Conservation (phyloP, 2,113 vertebrate genomes). For the Nettapus auritus region DNA sequence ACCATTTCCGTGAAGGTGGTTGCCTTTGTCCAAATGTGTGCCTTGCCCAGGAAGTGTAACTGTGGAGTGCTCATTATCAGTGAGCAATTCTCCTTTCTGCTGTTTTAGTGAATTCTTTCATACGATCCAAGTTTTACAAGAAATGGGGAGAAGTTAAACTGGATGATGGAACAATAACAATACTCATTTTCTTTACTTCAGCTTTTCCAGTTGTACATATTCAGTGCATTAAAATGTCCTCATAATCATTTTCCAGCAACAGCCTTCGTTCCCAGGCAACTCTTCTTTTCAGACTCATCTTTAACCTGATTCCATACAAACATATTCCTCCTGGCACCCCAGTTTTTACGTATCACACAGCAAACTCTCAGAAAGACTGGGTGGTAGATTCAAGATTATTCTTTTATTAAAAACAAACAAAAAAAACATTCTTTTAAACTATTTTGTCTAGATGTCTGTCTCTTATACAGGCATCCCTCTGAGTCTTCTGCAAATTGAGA, state of each 20-base stretch:
- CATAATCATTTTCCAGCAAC: not conserved
- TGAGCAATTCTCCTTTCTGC: not conserved
- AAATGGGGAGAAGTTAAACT: not conserved
- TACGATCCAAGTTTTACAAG: not conserved
- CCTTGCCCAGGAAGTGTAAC: not conserved
- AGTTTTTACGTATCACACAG: not conserved
- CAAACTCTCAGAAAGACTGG: not conserved
- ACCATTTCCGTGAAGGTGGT: not conserved
- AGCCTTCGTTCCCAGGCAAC: not conserved
- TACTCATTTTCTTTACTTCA: not conserved
- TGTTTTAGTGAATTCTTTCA: fast-evolving
- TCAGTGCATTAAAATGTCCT: not conserved
- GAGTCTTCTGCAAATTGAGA: not conserved
- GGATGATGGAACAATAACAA: too few species aligned
- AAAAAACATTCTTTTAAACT: not conserved
- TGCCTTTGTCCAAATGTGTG: not conserved
- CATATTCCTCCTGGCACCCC: not conserved
- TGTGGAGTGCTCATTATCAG: too few species aligned
- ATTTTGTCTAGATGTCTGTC: not conserved
- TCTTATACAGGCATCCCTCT: too few species aligned
- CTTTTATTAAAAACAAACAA: not conserved
- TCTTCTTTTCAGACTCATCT: not conserved
- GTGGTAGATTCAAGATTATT: not conserved
- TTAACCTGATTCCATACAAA: not conserved
- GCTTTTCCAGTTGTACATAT: not conserved